Evolutionary conservation across 1,140 invertebrate species (phyloP).

Genomic region (Drosophila sulfurigaster): DNA sequence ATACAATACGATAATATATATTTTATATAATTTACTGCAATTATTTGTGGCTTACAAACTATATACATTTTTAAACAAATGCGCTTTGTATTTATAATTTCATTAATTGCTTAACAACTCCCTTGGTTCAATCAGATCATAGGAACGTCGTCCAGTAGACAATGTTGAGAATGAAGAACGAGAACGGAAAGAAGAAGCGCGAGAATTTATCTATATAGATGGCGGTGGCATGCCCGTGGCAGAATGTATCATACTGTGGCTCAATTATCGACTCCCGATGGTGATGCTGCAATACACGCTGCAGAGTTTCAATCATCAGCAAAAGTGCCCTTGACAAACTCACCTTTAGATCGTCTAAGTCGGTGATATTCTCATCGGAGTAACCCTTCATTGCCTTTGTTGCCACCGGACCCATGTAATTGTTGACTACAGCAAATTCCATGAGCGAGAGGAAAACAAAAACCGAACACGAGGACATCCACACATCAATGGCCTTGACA

Average conservation of each 20-base stretch:
- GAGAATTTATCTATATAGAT: conserved; percentile 94
- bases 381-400: conserved; percentile 96
- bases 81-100: conserved; percentile 64
- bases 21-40: conserved; percentile 70
- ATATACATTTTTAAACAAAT: conserved; percentile 84
- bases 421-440: conserved; percentile 96
- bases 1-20: conserved; percentile 66
- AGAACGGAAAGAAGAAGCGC: conserved; percentile 94
- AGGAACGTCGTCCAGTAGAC: conserved; percentile 95
- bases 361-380: conserved; percentile 93
- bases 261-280: conserved; percentile 85
- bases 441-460: conserved; percentile 97
- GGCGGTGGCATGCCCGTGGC: conserved; percentile 92
- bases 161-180: conserved; percentile 94
- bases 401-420: conserved; percentile 94
- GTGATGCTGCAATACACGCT: conserved; percentile 82
- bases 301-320: conserved; percentile 31
- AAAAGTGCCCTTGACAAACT: conserved; percentile 14
- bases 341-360: conserved; percentile 91
- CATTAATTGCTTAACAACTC: conserved; percentile 33
- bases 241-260: conserved; percentile 93
- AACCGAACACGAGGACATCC: conserved; percentile 97
- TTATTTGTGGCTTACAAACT: conserved; percentile 76
- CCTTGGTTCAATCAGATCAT: conserved; percentile 66
- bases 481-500: conserved; percentile 96